phyloP scores from a whole-genome alignment of 1,140 invertebrate genomes.

The Pteromalus puparum region DNA sequence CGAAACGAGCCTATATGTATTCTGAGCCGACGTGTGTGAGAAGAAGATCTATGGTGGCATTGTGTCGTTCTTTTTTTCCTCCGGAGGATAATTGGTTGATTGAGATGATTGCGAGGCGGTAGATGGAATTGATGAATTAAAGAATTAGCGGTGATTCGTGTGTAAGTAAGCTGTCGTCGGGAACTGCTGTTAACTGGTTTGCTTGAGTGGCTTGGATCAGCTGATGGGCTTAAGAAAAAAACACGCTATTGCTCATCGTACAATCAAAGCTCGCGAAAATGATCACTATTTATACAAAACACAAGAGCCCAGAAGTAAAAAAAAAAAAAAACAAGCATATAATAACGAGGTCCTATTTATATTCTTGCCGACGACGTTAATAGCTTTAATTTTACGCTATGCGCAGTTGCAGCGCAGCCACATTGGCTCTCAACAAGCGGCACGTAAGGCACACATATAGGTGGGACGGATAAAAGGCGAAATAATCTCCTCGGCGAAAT shows the following conservation, averaged over 20 bases:
- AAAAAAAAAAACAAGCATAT: neutral
- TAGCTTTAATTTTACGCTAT: conserved; percentile 15
- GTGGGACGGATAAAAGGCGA: neutral
- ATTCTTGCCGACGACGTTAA: conserved; percentile 6
- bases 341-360: conserved; percentile 27
- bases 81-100: neutral
- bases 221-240: too few species aligned
- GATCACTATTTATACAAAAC: neutral
- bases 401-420: neutral
- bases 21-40: neutral
- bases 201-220: neutral
- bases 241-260: too few species aligned
- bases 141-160: neutral
- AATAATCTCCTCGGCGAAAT: conserved; percentile 29
- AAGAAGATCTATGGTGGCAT: neutral
- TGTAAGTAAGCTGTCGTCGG: neutral
- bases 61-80: neutral
- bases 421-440: neutral
- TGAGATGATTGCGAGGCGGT: neutral
- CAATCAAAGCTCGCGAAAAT: neutral
- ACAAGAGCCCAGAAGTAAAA: neutral
- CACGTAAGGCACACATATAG: neutral
- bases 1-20: neutral
- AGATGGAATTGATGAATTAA: neutral
- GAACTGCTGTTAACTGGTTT: neutral